phyloP scores from a whole-genome alignment of 2,888 invertebrate genomes.

The Sminthurides aquaticus region DNA sequence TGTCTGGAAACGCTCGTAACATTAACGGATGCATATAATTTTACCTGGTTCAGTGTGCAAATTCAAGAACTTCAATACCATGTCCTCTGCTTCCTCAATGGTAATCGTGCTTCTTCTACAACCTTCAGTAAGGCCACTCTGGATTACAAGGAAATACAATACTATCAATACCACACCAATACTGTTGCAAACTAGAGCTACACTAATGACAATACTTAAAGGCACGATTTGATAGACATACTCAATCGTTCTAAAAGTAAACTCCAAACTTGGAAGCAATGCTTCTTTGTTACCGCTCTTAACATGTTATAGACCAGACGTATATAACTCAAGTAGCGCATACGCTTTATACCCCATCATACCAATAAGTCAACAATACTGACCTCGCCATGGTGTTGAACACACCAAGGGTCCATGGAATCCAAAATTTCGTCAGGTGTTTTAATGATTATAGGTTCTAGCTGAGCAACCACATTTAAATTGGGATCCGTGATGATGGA shows the following conservation, averaged over 20 bases:
- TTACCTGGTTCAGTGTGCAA: slow-evolving; percentile 49
- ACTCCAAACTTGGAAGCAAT: too few species aligned
- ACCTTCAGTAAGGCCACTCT: slow-evolving; percentile 74
- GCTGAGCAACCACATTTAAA: slow-evolving; percentile 66
- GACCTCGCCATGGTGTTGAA: slow-evolving; percentile 69
- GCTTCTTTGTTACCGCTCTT: too few species aligned
- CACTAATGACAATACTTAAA: background rate
- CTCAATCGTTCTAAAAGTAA: too few species aligned
- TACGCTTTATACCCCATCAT: too few species aligned
- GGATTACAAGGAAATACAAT: slow-evolving; percentile 44
- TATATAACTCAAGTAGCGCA: too few species aligned
- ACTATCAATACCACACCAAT: too few species aligned
- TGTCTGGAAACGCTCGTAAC: too few species aligned
- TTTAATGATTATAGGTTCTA: slow-evolving; percentile 68
- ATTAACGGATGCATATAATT: background rate
- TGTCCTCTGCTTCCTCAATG: slow-evolving; percentile 60
- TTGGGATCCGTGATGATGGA: slow-evolving; percentile 78
- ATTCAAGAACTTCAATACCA: slow-evolving; percentile 66
- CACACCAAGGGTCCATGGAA: slow-evolving; percentile 79
- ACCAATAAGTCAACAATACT: too few species aligned
- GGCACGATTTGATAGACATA: background rate
- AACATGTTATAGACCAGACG: too few species aligned
- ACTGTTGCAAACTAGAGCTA: too few species aligned
- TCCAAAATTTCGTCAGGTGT: slow-evolving; percentile 64
- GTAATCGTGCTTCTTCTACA: slow-evolving; percentile 62